Evolutionary conservation across 2,888 invertebrate genomes (phyloP).

Genomic region (Lydus trimaculatus): DNA sequence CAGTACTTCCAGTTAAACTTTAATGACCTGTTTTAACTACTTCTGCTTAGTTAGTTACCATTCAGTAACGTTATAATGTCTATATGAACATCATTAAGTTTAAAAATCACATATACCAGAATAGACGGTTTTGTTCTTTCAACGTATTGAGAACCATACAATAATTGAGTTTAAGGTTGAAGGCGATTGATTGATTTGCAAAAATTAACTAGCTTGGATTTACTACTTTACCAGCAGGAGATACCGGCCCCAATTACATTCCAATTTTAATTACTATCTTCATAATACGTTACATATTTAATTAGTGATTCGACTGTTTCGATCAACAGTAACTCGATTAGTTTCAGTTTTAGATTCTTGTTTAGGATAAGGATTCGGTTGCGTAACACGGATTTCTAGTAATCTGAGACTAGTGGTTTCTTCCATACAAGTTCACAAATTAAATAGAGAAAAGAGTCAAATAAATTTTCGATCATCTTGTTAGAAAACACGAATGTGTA

Average conservation of each 20-base stretch:
- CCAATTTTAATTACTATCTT: neutral
- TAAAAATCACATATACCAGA: constrained; percentile 41
- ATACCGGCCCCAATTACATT: neutral
- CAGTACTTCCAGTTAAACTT: constrained; percentile 33
- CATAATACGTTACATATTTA: neutral
- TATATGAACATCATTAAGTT: constrained; percentile 50
- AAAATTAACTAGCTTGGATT: neutral
- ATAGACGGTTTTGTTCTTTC: constrained; percentile 46
- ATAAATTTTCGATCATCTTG: constrained; percentile 44
- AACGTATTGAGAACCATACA: constrained; percentile 8
- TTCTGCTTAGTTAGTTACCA: constrained; percentile 51
- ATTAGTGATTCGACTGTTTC: neutral
- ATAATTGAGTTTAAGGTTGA: constrained; percentile 21
- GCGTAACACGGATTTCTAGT: neutral
- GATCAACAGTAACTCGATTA: neutral
- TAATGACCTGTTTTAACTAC: constrained; percentile 51
- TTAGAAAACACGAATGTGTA: constrained; percentile 45
- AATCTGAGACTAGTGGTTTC: constrained; percentile 10
- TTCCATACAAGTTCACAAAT: constrained; percentile 46
- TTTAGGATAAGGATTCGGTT: neutral
- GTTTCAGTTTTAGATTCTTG: neutral
- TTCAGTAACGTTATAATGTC: constrained; percentile 46
- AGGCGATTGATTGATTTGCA: constrained; percentile 19
- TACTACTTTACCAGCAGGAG: neutral
- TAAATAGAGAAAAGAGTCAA: constrained; percentile 46